phyloP scores from a whole-genome alignment of 1,140 invertebrate genomes.

The Pseudachorutes palmiensis region DNA sequence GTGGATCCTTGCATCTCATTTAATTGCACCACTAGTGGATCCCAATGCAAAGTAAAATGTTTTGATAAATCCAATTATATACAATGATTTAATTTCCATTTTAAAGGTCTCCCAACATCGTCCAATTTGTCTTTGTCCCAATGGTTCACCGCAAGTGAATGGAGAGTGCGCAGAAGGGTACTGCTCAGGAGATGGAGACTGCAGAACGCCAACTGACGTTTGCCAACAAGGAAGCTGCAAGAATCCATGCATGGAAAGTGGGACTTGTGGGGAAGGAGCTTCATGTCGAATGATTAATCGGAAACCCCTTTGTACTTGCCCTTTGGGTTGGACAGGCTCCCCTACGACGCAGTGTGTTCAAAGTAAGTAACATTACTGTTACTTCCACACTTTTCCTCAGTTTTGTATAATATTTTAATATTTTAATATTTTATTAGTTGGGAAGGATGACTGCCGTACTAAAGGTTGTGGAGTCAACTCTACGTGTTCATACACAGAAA shows the following conservation, averaged over 20 bases:
- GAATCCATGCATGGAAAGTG: conserved; percentile 49
- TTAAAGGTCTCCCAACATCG: conserved; percentile 53
- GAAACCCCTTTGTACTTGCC: conserved; percentile 56
- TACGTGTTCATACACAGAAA: conserved; percentile 51
- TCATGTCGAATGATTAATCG: conserved; percentile 61
- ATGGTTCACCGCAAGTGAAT: conserved; percentile 51
- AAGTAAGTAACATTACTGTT: background rate
- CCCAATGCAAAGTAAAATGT: background rate
- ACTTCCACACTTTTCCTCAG: no score
- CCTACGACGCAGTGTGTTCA: conserved; percentile 41
- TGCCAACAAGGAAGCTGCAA: conserved; percentile 64
- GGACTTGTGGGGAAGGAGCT: conserved; percentile 47
- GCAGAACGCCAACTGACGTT: conserved; percentile 38
- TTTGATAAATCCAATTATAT: no score
- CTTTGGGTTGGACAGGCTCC: conserved; percentile 60
- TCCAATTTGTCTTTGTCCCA: conserved; percentile 41
- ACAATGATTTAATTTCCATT: no score
- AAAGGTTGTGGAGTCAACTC: conserved; percentile 21
- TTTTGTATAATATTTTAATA: no score
- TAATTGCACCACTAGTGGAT: conserved; percentile 42
- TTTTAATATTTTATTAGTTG: conserved; percentile 39
- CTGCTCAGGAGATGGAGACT: background rate
- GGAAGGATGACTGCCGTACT: conserved; percentile 21
- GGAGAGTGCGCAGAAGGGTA: background rate
- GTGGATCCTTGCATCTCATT: conserved; percentile 50